phyloP scores from a whole-genome alignment of 2,888 invertebrate genomes.

The Leucophenga maculata region DNA sequence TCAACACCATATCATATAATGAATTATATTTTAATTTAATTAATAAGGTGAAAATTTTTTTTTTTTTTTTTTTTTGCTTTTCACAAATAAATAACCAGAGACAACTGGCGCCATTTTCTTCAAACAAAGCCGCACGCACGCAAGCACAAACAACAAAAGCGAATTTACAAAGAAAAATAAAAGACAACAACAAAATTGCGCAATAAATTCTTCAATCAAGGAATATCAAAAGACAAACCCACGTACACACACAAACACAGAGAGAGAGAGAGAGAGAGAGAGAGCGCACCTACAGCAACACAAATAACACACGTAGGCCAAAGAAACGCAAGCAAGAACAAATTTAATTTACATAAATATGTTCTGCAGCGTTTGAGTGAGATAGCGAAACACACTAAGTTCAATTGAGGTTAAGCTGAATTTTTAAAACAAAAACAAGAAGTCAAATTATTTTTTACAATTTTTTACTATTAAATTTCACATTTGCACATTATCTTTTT shows the following conservation, averaged over 20 bases:
- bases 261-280: not conserved
- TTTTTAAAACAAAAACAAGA: not conserved
- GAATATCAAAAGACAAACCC: not conserved
- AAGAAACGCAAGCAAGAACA: not conserved
- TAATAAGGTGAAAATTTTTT: not conserved
- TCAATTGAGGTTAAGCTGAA: constrained; percentile 61
- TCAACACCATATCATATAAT: not conserved
- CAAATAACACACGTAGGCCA: not conserved
- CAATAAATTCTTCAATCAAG: constrained; percentile 24
- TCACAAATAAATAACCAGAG: not conserved
- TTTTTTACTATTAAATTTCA: not conserved
- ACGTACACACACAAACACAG: not conserved
- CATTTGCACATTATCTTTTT: not conserved
- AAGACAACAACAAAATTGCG: constrained; percentile 10
- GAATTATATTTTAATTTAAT: constrained; percentile 3
- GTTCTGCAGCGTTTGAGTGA: no score
- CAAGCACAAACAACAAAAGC: not conserved
- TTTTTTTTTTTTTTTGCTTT: no score
- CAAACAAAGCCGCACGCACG: not conserved
- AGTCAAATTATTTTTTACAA: not conserved
- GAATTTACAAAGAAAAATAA: not conserved
- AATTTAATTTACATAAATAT: not conserved
- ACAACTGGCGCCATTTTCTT: not conserved
- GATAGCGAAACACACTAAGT: constrained; percentile 35
- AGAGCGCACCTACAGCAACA: not conserved